Percentiles rank a stretch among this genome's conserved stretches.
Evolutionary conservation across 2,888 invertebrate genomes (phyloP).

Genomic region (Trachelus troglodyta): DNA sequence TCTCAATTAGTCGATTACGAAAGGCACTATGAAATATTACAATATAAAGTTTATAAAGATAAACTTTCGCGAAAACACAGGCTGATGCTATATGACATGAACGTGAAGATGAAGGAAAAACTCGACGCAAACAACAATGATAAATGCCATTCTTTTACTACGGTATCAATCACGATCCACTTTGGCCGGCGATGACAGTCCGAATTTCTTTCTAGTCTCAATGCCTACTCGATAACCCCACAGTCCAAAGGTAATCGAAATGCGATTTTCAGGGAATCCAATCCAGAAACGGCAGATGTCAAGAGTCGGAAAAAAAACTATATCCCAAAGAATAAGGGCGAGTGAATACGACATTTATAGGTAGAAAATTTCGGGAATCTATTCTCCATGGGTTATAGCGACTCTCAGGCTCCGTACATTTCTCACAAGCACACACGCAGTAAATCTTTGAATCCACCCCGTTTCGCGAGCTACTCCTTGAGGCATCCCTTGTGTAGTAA

Average conservation of each 20-base stretch:
- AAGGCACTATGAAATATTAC: not conserved
- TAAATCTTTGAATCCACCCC: not conserved
- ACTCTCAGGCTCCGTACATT: not conserved
- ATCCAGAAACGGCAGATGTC: not conserved
- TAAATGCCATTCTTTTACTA: slow-evolving; percentile 1
- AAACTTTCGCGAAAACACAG: not conserved
- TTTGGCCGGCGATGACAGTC: not conserved
- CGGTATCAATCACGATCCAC: not conserved
- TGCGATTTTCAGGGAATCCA: not conserved
- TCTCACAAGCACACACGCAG: not conserved
- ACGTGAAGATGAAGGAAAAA: not conserved
- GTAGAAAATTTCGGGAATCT: not conserved
- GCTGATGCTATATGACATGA: not conserved
- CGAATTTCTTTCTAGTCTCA: not conserved
- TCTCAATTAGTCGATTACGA: not conserved
- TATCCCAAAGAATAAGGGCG: not conserved
- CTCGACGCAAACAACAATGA: slow-evolving; percentile 1
- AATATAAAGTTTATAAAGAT: not conserved
- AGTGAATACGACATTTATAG: not conserved
- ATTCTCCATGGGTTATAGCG: not conserved
- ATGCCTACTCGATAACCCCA: not conserved
- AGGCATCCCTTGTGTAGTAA: not conserved
- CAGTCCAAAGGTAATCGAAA: not conserved
- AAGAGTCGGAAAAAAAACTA: not conserved
- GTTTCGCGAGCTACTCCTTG: not conserved